These are phyloP conservation scores for Peromyscus leucopus DNA, from an alignment of 2,113 vertebrate species.

Conservation along the genomic window DNA sequence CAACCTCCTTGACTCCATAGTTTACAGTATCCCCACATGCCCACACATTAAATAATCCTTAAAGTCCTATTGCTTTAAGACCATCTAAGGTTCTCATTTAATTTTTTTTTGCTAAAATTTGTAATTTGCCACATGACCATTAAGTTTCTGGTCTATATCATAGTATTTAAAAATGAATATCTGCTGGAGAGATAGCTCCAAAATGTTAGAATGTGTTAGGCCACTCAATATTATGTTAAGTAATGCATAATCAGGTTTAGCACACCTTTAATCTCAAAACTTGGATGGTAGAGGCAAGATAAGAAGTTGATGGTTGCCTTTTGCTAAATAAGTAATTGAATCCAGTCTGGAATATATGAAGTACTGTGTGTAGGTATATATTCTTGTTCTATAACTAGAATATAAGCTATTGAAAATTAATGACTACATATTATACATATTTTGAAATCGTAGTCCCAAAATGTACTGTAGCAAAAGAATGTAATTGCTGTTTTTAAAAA, in stretches of 20 bases:
- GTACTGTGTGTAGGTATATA: neutral
- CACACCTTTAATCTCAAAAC: neutral
- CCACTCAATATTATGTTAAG: neutral
- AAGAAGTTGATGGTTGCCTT: neutral
- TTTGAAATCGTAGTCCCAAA: neutral
- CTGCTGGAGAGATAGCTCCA: neutral
- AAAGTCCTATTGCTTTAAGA: neutral
- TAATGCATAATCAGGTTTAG: neutral
- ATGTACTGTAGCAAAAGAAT: neutral
- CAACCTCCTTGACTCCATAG: neutral
- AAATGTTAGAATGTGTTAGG: neutral
- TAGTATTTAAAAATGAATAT: constrained; percentile 35
- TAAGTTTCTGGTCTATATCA: neutral
- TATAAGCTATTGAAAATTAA: neutral
- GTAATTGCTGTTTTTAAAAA: neutral
- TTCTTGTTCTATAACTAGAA: neutral
- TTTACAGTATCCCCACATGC: constrained; percentile 15
- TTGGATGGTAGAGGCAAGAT: neutral
- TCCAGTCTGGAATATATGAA: neutral
- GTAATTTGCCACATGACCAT: neutral
- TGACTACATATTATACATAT: neutral
- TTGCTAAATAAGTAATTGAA: neutral
- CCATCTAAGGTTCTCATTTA: neutral
- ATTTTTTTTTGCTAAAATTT: constrained; percentile 10
- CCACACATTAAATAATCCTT: constrained; percentile 17